phyloP scores from a whole-genome alignment of 2,888 invertebrate genomes.

The Euzetes globulus region DNA sequence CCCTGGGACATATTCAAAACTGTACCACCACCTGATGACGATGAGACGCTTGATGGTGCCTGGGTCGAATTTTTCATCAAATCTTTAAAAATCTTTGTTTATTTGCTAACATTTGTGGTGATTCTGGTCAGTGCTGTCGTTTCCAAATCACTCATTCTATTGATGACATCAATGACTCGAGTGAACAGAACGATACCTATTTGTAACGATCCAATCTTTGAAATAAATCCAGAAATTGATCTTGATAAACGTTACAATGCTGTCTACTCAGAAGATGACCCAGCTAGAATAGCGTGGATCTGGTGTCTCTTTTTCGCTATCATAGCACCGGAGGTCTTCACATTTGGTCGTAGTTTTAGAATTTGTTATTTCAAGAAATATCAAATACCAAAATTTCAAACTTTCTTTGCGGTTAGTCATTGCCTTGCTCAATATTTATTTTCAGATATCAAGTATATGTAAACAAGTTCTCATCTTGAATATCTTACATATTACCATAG shows the following conservation, averaged over 20 bases:
- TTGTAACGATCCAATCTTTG: slow-evolving; percentile 36
- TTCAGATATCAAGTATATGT: too few relatives aligned
- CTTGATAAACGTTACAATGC: slow-evolving; percentile 21
- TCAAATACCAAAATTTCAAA: slow-evolving; percentile 35
- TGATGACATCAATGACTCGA: slow-evolving; percentile 83
- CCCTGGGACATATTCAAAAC: slow-evolving; percentile 35
- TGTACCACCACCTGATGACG: slow-evolving; percentile 32
- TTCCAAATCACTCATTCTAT: slow-evolving; percentile 55
- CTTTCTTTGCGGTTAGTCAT: slow-evolving; percentile 39
- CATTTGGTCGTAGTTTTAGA: slow-evolving; percentile 43
- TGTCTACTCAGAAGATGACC: slow-evolving; percentile 25
- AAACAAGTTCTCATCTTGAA: too few relatives aligned
- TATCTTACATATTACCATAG: too few relatives aligned
- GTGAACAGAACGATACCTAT: slow-evolving; percentile 53
- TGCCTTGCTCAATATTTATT: too few relatives aligned
- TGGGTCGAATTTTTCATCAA: slow-evolving; percentile 36
- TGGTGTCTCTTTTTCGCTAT: slow-evolving; percentile 45
- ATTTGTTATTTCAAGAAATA: slow-evolving; percentile 44
- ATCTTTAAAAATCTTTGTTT: slow-evolving; percentile 40
- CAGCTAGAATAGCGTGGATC: slow-evolving; percentile 45
- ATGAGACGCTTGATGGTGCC: slow-evolving; percentile 20
- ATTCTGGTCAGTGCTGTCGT: slow-evolving; percentile 38
- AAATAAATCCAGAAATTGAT: slow-evolving; percentile 24
- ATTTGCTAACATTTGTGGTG: slow-evolving; percentile 38
- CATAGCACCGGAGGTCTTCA: slow-evolving; percentile 44